Evolutionary conservation across 2,113 vertebrate species (phyloP).

Genomic region (Sylvia atricapilla): DNA sequence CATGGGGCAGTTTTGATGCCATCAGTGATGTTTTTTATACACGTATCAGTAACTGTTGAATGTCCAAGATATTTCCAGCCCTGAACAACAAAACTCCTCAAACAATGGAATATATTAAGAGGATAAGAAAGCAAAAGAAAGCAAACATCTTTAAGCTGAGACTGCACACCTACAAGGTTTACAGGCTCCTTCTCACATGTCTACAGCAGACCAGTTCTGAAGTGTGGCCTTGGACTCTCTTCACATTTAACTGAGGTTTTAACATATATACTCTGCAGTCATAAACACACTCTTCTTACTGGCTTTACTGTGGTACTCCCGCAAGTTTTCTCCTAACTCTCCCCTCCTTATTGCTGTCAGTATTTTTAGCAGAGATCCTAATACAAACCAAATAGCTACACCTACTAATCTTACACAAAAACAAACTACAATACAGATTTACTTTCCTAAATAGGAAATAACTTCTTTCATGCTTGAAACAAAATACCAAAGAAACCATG

Average conservation of each 20-base stretch:
- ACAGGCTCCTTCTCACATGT: background rate
- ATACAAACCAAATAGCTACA: background rate
- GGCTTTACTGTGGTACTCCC: background rate
- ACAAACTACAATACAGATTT: background rate
- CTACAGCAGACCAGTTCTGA: background rate
- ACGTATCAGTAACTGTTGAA: background rate
- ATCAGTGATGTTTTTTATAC: background rate
- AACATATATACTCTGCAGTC: background rate
- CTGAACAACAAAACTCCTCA: background rate
- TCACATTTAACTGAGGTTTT: background rate
- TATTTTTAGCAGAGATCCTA: background rate
- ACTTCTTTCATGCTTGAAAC: background rate
- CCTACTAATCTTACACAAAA: background rate
- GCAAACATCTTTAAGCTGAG: background rate
- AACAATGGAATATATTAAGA: background rate
- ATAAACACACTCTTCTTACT: background rate
- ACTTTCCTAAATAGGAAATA: background rate
- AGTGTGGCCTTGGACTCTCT: accelerated
- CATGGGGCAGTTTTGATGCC: background rate
- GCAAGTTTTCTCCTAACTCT: background rate
- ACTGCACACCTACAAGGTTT: accelerated
- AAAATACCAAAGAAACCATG: background rate
- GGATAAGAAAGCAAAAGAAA: background rate
- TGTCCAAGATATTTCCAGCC: background rate
- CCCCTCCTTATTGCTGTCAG: background rate